Percentiles rank a stretch among this genome's conserved stretches.
phyloP scores from a whole-genome alignment of 2,888 invertebrate species.

The Mythimna vitellina region DNA sequence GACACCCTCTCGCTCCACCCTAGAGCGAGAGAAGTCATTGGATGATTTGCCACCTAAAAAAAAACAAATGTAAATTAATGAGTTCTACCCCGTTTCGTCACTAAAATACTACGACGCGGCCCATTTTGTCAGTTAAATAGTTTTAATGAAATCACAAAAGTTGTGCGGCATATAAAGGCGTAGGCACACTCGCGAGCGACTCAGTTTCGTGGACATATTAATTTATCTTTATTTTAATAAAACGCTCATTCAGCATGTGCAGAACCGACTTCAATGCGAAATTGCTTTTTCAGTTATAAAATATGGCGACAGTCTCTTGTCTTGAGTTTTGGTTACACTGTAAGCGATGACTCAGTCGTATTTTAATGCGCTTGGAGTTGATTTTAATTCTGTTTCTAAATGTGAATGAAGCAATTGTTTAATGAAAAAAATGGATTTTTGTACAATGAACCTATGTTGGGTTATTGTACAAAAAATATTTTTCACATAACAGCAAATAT shows the following conservation, averaged over 20 bases:
- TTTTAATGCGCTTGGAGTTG: slow-evolving; percentile 23
- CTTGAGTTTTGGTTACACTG: slow-evolving; percentile 49
- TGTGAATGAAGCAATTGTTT: neutral
- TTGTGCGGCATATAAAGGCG: slow-evolving; percentile 52
- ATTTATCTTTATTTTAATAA: slow-evolving; percentile 70
- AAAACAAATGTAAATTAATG: slow-evolving; percentile 47
- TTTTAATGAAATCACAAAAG: slow-evolving; percentile 61
- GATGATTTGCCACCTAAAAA: no score
- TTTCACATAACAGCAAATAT: no score
- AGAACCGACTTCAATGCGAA: slow-evolving; percentile 61
- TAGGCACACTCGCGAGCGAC: slow-evolving; percentile 44
- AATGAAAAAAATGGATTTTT: neutral
- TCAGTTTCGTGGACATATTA: slow-evolving; percentile 62
- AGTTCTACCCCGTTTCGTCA: slow-evolving; percentile 41
- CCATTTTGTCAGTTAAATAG: slow-evolving; percentile 62
- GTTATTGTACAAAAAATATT: no score
- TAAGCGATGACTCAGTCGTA: slow-evolving; percentile 33
- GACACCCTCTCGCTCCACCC: no score
- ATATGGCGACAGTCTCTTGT: slow-evolving; percentile 59
- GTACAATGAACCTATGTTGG: no score
- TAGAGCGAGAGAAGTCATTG: no score
- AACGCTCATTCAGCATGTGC: slow-evolving; percentile 65
- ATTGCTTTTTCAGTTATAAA: slow-evolving; percentile 66
- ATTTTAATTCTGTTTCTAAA: slow-evolving; percentile 17
- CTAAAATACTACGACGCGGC: slow-evolving; percentile 53